Base-by-base conservation (phyloP, 2,797 vertebrate species). In the Sciurus vulgaris region DNA sequence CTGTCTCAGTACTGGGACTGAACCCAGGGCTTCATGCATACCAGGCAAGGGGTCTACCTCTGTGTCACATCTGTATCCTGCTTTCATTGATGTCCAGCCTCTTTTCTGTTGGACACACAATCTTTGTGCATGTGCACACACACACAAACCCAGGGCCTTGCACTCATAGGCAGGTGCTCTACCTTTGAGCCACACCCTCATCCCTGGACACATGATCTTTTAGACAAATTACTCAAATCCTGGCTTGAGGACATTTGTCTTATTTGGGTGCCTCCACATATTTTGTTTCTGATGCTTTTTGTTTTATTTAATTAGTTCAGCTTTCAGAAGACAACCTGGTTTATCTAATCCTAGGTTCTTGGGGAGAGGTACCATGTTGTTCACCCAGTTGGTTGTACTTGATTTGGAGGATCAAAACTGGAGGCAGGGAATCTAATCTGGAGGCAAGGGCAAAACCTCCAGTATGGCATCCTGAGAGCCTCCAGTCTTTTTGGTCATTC, bases 231-330 rank as follows among this genome's bases (percentile, higher is more conserved):
- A 70, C n/a, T 93, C 47, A 86, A 77, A 94, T 76, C 26, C 78
- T 89, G 41, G 69, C 67, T 93, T 14, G 59, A 94, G 22, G 76
- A 67, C 59, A 47, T 96, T 41, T 83, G 7, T 78, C 78, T 92
- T 72, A 87, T 73, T 93, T 13, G 87, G 20, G 24, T 89, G 69
- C 82, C 41, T 89, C 28, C 20, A 26, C 41, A 33, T 82, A 74
- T 69, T 69, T 91, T 30, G 44, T 87, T 95, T 91, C 61, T 77
- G 81, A 87, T 92, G 51, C 44, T 86, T 92, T 84, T 91, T 92
- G 67, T 44, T 38, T 73, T 83, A 10, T 63, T 76, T 82, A 69
- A 82, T 73, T 92, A 89, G 54, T 77, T 94, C 86, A 86, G 78
- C 49, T 94, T 73, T 89, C 79, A 91, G 90, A 89, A 56, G 85